Evolutionary conservation across 2,113 vertebrate genomes (phyloP).

Genomic region (Labeo catla): DNA sequence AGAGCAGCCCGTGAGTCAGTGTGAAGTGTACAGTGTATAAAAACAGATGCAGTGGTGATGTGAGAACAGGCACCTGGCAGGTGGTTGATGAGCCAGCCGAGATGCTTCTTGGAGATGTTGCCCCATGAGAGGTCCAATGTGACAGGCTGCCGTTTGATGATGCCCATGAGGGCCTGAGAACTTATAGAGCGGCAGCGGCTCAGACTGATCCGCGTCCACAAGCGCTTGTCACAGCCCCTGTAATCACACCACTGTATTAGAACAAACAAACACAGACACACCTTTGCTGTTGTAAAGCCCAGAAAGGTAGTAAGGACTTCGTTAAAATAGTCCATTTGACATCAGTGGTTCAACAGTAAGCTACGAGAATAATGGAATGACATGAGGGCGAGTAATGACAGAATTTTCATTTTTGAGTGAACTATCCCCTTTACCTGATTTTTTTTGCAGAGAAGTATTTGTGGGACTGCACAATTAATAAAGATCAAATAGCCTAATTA

Average conservation of each 20-base stretch:
- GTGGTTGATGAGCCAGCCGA: conserved; percentile 94
- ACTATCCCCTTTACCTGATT: too few species aligned
- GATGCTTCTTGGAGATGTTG: conserved; percentile 97
- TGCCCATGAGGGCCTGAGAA: conserved; percentile 92
- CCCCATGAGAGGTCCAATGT: conserved; percentile 97
- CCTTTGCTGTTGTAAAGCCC: not conserved
- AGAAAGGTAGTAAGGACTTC: too few species aligned
- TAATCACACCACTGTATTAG: not conserved
- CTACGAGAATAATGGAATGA: too few species aligned
- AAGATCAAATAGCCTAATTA: not conserved
- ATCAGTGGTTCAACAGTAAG: too few species aligned
- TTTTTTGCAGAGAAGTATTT: not conserved
- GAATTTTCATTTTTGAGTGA: too few species aligned
- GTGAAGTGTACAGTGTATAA: too few species aligned
- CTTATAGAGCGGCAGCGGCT: conserved; percentile 92
- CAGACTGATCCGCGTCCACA: conserved; percentile 94
- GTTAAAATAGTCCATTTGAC: too few species aligned
- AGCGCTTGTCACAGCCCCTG: conserved; percentile 97
- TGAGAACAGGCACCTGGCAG: conserved; percentile 81
- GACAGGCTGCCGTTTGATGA: conserved; percentile 95
- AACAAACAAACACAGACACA: not conserved
- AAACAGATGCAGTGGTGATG: not conserved
- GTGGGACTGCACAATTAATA: not conserved
- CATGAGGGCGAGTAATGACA: too few species aligned
- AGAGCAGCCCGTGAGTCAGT: not conserved